Evolutionary conservation across 2,888 invertebrate genomes (phyloP).

Genomic region (Spialia ferax): DNA sequence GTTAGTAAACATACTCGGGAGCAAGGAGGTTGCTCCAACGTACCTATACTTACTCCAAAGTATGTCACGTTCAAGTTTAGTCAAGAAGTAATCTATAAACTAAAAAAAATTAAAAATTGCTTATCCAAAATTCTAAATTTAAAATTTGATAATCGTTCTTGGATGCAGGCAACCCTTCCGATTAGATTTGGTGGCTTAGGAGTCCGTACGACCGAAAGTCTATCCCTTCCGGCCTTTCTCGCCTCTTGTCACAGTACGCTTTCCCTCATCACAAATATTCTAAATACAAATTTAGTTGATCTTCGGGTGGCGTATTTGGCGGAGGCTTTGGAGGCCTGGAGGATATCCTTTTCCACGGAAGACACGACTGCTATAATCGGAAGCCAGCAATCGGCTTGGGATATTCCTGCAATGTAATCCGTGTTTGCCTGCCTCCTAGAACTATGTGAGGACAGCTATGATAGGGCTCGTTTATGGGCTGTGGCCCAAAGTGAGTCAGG

Average conservation of each 20-base stretch:
- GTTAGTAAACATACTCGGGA: conserved; percentile 3
- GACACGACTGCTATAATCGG: not conserved
- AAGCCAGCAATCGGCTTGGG: conserved; percentile 1
- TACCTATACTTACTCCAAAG: not conserved
- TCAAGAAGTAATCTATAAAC: too few relatives aligned
- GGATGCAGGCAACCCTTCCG: conserved; percentile 16
- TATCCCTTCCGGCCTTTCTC: conserved; percentile 16
- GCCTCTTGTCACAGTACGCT: conserved; percentile 12
- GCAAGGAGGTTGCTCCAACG: not conserved
- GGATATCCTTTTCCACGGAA: not conserved
- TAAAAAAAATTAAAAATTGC: not conserved
- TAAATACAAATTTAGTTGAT: not conserved
- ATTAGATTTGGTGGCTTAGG: conserved; percentile 27
- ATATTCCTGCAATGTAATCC: not conserved
- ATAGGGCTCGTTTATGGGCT: conserved; percentile 8
- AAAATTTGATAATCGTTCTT: conserved; percentile 20
- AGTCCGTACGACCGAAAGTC: conserved; percentile 8
- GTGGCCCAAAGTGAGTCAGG: not conserved
- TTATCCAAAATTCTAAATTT: conserved; percentile 22
- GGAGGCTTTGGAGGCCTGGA: not conserved
- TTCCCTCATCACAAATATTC: not conserved
- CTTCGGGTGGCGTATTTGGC: not conserved
- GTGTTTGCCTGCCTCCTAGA: not conserved
- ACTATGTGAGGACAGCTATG: not conserved
- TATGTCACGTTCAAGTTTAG: not conserved